A percentile compares a stretch with the other conserved stretches of the same genome.
Conservation (phyloP, 1,140 invertebrate genomes). For the Polypedilum vanderplanki region DNA sequence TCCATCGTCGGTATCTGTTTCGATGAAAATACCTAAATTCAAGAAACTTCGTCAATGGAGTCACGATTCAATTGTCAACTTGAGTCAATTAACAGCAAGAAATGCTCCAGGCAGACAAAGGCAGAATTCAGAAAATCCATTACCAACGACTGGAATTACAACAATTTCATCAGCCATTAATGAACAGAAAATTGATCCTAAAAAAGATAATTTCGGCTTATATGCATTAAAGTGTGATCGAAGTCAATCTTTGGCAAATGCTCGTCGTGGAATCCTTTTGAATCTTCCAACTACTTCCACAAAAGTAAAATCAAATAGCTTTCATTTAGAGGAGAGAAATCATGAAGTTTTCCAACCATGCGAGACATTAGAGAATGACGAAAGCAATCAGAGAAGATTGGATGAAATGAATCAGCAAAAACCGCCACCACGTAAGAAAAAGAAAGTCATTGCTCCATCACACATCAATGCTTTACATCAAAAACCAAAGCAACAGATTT, state of each 20-base stretch:
- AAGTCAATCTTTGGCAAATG: neutral
- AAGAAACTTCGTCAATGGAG: conserved; percentile 24
- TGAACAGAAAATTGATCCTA: conserved; percentile 24
- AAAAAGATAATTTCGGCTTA: conserved; percentile 20
- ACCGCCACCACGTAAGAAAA: neutral
- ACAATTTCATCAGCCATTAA: conserved; percentile 5
- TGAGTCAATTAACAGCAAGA: neutral
- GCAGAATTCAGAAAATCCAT: neutral
- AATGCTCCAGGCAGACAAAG: neutral
- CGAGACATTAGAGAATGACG: neutral
- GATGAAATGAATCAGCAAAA: neutral
- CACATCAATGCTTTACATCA: neutral
- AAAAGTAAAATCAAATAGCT: neutral
- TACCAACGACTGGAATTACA: conserved; percentile 4
- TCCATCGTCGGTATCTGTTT: neutral
- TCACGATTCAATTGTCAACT: conserved; percentile 16
- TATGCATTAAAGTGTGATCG: conserved; percentile 26
- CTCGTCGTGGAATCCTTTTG: neutral
- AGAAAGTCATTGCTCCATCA: neutral
- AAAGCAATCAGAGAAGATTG: neutral
- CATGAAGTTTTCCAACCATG: conserved; percentile 1
- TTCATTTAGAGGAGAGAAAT: neutral
- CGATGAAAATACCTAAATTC: conserved; percentile 13
- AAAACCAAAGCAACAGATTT: neutral
- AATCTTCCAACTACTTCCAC: neutral